Percentiles rank a stretch among this genome's conserved stretches.
phyloP scores from a whole-genome alignment of 1,140 invertebrate genomes.

The Sinella curviseta region DNA sequence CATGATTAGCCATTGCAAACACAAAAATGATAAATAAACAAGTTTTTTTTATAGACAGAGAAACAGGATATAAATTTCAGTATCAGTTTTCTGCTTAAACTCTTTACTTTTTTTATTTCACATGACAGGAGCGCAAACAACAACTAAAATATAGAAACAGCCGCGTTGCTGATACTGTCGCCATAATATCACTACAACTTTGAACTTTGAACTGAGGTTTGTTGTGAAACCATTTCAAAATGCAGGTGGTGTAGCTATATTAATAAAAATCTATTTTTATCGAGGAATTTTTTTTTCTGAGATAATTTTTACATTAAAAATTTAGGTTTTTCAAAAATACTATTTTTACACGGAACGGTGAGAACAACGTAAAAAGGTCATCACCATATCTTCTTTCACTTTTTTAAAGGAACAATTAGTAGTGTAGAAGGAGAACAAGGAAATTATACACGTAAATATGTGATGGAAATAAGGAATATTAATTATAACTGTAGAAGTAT shows the following conservation, averaged over 20 bases:
- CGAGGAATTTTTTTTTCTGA: not conserved
- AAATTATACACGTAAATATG: no score
- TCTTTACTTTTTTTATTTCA: constrained; percentile 16
- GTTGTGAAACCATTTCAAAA: constrained; percentile 17
- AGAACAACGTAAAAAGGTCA: no score
- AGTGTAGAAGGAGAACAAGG: no score
- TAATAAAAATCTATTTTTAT: not conserved
- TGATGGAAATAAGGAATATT: no score
- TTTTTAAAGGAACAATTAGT: no score
- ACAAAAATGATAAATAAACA: no score
- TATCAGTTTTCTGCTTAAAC: not conserved
- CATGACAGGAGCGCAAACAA: constrained; percentile 9
- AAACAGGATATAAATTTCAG: no score
- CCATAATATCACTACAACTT: constrained; percentile 21
- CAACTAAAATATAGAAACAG: constrained; percentile 14
- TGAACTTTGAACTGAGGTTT: constrained; percentile 23
- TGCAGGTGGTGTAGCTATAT: constrained; percentile 17
- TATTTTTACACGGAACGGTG: not conserved
- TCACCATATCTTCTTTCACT: no score
- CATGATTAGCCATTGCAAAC: no score
- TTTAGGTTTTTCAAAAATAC: not conserved
- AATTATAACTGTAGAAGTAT: no score
- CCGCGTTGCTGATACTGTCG: not conserved
- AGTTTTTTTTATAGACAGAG: no score
- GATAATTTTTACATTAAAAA: constrained; percentile 22